Conservation (phyloP, 2,113 vertebrate species). For the Archocentrus centrarchus region DNA sequence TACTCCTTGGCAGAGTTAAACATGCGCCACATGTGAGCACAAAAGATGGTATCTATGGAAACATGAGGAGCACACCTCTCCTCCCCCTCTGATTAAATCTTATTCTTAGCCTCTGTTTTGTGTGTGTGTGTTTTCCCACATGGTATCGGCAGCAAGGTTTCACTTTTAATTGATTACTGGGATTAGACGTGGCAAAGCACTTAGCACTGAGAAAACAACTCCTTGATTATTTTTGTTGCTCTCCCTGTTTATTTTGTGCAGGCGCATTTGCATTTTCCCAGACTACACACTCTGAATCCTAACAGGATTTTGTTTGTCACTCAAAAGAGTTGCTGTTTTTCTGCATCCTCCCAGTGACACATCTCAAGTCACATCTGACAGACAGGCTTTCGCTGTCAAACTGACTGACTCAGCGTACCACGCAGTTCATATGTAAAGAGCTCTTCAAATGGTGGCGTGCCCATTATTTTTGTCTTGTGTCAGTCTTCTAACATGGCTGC, state of each 20-base stretch:
- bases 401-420: slow-evolving; percentile 24
- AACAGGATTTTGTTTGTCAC: slow-evolving; percentile 50
- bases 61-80: slow-evolving; percentile 35
- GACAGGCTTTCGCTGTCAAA: slow-evolving; percentile 38
- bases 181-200: slow-evolving; percentile 21
- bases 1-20: slow-evolving; percentile 10
- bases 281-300: slow-evolving; percentile 34
- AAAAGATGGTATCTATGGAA: slow-evolving; percentile 69
- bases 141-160: neutral
- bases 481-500: slow-evolving; percentile 51
- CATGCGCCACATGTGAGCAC: slow-evolving; percentile 28
- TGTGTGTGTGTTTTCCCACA: neutral
- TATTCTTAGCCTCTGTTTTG: slow-evolving; percentile 3
- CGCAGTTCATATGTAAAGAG: slow-evolving; percentile 33
- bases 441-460: slow-evolving; percentile 20
- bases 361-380: slow-evolving; percentile 49
- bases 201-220: slow-evolving; percentile 29
- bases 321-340: slow-evolving; percentile 42
- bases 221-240: slow-evolving; percentile 33
- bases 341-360: slow-evolving; percentile 10
- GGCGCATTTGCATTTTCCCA: slow-evolving; percentile 39
- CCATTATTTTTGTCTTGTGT: slow-evolving; percentile 29
- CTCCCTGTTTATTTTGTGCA: slow-evolving; percentile 3
- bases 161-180: slow-evolving; percentile 38
- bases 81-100: slow-evolving; percentile 22